Conservation (phyloP, 2,888 invertebrate genomes). For the Heliconius hortense region DNA sequence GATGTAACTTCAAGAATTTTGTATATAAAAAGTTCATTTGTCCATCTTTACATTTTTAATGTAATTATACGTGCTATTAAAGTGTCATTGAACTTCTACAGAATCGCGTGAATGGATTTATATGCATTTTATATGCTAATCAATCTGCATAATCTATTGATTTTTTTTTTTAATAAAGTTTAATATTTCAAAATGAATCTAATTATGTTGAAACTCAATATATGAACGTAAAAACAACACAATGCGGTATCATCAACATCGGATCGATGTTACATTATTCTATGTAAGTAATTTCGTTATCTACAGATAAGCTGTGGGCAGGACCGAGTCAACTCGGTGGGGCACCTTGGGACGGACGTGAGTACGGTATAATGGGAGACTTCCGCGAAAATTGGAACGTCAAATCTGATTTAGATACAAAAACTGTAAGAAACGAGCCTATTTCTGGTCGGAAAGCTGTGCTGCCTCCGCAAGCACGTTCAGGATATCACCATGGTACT, state of each 20-base stretch:
- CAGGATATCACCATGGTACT: conserved; percentile 36
- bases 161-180: conserved; percentile 40
- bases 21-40: not conserved
- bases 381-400: conserved; percentile 47
- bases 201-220: not conserved
- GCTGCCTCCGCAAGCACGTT: conserved; percentile 53
- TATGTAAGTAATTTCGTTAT: conserved; percentile 73
- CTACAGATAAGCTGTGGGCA: conserved; percentile 75
- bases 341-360: conserved; percentile 57
- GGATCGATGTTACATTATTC: conserved; percentile 70
- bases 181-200: not conserved
- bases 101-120: conserved; percentile 52
- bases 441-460: conserved; percentile 20
- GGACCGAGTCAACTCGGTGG: conserved; percentile 56
- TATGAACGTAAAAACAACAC: conserved; percentile 33
- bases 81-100: conserved; percentile 48
- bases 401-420: conserved; percentile 37
- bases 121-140: conserved; percentile 43
- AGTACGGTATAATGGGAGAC: conserved; percentile 47
- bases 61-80: conserved; percentile 24
- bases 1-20: not conserved
- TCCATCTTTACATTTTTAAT: conserved; percentile 12
- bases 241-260: conserved; percentile 46
- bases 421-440: conserved; percentile 22
- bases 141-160: conserved; percentile 57